Evolutionary conservation across 2,888 invertebrate species (phyloP).

Genomic region (Latrodectus hesperus): DNA sequence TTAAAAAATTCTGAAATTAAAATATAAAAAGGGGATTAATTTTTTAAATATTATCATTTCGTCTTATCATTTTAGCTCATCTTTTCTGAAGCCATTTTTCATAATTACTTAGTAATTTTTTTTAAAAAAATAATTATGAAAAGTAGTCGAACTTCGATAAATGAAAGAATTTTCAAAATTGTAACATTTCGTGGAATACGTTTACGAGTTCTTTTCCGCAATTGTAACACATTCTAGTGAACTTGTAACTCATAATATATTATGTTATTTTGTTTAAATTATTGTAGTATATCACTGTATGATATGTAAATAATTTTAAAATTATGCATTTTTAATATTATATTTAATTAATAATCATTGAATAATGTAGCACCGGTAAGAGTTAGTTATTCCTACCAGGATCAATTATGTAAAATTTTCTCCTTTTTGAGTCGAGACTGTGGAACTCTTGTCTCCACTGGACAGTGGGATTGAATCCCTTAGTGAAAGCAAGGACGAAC

Average conservation of each 20-base stretch:
- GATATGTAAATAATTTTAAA: neutral
- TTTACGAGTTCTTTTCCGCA: no score
- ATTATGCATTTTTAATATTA: neutral
- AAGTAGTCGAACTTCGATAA: no score
- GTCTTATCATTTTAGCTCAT: no score
- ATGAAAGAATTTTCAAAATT: no score
- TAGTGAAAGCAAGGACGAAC: constrained; percentile 18
- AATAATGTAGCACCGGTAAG: neutral
- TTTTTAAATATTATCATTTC: no score
- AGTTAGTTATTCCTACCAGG: constrained; percentile 14
- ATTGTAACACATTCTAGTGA: neutral
- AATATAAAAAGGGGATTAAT: no score
- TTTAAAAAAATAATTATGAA: no score
- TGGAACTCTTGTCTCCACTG: constrained; percentile 41
- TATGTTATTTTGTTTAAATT: neutral
- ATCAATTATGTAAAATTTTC: constrained; percentile 21
- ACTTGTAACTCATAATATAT: neutral
- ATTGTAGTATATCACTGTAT: neutral
- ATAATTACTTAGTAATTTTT: no score
- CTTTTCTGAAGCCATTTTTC: no score
- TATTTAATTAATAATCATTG: neutral
- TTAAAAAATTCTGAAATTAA: no score
- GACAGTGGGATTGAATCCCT: neutral
- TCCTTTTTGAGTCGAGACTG: neutral
- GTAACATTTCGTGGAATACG: no score